Evolutionary conservation across 2,797 vertebrate species (phyloP).

Genomic region (Tokudaia muenninki): DNA sequence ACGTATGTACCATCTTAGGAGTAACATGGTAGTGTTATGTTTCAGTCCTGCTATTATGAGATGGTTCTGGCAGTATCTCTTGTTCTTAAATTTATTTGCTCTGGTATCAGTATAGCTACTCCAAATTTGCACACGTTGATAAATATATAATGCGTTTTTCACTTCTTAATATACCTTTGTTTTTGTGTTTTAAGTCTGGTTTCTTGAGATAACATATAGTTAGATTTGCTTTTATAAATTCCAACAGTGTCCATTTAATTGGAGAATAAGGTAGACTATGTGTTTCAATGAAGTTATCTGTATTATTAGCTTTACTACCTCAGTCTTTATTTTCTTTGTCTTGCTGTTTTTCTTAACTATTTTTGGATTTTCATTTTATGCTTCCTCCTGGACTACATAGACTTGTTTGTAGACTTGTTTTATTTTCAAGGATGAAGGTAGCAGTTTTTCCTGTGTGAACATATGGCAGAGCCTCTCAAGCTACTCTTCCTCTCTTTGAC

Average conservation of each 20-base stretch:
- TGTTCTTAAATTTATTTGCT: not conserved
- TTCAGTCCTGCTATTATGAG: conserved; percentile 10
- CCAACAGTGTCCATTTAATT: not conserved
- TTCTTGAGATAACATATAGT: not conserved
- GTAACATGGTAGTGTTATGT: not conserved
- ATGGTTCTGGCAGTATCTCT: not conserved
- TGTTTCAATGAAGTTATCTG: not conserved
- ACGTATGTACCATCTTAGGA: not conserved
- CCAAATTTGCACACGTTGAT: not conserved
- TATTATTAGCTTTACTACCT: not conserved
- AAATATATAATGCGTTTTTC: not conserved
- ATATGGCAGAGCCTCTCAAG: not conserved
- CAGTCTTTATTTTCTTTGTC: not conserved
- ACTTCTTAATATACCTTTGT: not conserved
- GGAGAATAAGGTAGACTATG: not conserved
- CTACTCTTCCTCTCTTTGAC: not conserved
- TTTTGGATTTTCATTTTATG: not conserved
- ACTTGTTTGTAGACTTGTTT: not conserved
- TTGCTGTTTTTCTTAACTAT: conserved; percentile 2
- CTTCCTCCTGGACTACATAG: not conserved
- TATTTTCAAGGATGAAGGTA: not conserved
- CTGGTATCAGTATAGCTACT: not conserved
- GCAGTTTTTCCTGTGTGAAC: not conserved
- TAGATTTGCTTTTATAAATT: not conserved
- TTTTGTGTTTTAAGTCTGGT: conserved; percentile 41